Conservation (phyloP, 35 echinoderm and acorn worm genomes). For the Ophiothrix spiculata region DNA sequence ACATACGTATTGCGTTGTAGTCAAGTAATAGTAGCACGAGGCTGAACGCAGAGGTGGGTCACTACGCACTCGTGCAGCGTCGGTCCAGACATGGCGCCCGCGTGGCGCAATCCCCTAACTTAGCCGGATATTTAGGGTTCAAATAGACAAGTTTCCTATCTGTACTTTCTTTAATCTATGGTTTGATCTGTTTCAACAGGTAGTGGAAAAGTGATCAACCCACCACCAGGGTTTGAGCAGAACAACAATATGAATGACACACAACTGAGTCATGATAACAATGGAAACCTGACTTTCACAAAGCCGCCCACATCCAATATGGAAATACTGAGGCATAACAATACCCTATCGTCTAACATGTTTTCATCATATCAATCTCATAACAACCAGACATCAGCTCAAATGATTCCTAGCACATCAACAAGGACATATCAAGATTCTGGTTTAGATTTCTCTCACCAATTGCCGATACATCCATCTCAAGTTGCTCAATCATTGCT, state of each 20-base stretch:
- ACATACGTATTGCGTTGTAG: too few species aligned
- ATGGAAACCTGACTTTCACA: background rate
- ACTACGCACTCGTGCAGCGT: too few species aligned
- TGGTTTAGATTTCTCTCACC: background rate
- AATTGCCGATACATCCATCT: background rate
- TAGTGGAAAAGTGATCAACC: background rate
- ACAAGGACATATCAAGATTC: background rate
- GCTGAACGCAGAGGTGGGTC: too few species aligned
- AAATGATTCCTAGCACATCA: background rate
- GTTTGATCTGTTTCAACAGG: too few species aligned
- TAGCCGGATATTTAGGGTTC: too few species aligned
- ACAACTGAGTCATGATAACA: background rate
- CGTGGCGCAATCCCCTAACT: too few species aligned
- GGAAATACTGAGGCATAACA: background rate
- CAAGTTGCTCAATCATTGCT: background rate
- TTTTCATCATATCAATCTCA: background rate
- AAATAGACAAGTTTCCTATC: too few species aligned
- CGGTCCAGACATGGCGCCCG: too few species aligned
- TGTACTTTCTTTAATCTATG: too few species aligned
- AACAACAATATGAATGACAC: background rate
- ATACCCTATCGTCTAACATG: background rate
- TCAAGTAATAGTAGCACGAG: too few species aligned
- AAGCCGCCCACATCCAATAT: background rate
- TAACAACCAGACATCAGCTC: background rate
- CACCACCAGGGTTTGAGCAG: slow-evolving; percentile 1